Evolutionary conservation across 2,113 vertebrate species (phyloP).

Genomic region (Sceloporus undulatus): DNA sequence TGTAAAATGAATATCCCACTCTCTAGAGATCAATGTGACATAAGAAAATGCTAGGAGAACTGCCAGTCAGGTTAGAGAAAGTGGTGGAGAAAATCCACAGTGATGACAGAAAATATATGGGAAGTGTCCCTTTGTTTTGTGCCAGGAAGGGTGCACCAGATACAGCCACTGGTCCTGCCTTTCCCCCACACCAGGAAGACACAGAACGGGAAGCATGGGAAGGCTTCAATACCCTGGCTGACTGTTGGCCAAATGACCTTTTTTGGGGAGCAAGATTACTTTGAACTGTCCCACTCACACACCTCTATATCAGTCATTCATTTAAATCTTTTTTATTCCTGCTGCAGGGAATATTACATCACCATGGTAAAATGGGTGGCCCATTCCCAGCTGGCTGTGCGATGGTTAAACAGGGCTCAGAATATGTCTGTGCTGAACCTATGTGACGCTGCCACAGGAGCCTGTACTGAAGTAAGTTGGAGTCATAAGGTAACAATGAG

Average conservation of each 20-base stretch:
- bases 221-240: not conserved
- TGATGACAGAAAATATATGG: not conserved
- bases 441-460: conserved; percentile 84
- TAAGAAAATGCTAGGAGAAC: not conserved
- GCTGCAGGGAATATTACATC: conserved; percentile 75
- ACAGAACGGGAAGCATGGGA: not conserved
- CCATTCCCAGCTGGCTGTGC: conserved; percentile 80
- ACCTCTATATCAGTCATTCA: not conserved
- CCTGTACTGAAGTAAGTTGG: conserved; percentile 82
- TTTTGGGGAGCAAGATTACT: no score
- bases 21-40: not conserved
- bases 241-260: not conserved
- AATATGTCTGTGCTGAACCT: conserved; percentile 83
- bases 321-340: not conserved
- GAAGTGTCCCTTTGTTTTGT: not conserved
- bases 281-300: not conserved
- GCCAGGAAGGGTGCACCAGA: not conserved
- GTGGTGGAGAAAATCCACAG: not conserved
- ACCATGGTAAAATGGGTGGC: conserved; percentile 85
- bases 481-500: not conserved
- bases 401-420: conserved; percentile 85
- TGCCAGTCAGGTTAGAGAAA: no score
- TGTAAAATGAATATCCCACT: not conserved
- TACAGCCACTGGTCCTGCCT: no score
- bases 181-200: not conserved